These are phyloP conservation scores for Ciconia nigra DNA, from an alignment of 2,797 vertebrate species.

Conservation along the genomic window DNA sequence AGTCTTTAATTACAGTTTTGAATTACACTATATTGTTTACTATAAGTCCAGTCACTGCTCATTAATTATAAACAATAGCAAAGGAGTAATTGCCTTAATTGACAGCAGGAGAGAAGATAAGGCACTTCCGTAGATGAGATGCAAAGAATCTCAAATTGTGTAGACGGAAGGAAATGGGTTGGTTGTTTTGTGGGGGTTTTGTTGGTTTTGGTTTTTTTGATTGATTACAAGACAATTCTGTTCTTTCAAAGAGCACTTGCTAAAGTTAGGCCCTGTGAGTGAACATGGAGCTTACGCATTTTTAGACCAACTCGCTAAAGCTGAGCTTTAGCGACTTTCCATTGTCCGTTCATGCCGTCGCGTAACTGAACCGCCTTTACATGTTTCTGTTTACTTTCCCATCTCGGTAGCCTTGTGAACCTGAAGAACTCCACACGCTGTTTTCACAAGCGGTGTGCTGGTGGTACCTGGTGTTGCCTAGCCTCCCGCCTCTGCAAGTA, in stretches of 20 bases:
- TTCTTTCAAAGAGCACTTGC: not conserved
- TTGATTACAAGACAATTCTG: not conserved
- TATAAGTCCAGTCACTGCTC: not conserved
- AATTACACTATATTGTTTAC: not conserved
- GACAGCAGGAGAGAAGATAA: not conserved
- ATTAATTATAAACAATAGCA: not conserved
- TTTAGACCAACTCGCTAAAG: not conserved
- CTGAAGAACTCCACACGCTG: accelerated
- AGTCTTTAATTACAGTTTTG: not conserved
- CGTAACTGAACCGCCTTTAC: not conserved
- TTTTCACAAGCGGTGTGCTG: not conserved
- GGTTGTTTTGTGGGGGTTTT: not conserved
- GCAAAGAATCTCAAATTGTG: not conserved
- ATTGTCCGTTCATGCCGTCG: accelerated
- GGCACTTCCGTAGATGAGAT: not conserved
- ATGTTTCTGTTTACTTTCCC: not conserved
- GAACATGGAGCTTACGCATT: not conserved
- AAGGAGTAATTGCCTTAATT: not conserved
- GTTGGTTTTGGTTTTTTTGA: not conserved
- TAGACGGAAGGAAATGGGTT: not conserved
- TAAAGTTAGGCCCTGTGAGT: not conserved
- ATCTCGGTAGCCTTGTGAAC: not conserved
- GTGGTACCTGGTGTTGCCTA: not conserved
- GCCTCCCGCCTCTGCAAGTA: accelerated
- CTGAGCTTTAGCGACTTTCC: not conserved